phyloP scores from a whole-genome alignment of 2,888 invertebrate species.

The Drosophila cracens region DNA sequence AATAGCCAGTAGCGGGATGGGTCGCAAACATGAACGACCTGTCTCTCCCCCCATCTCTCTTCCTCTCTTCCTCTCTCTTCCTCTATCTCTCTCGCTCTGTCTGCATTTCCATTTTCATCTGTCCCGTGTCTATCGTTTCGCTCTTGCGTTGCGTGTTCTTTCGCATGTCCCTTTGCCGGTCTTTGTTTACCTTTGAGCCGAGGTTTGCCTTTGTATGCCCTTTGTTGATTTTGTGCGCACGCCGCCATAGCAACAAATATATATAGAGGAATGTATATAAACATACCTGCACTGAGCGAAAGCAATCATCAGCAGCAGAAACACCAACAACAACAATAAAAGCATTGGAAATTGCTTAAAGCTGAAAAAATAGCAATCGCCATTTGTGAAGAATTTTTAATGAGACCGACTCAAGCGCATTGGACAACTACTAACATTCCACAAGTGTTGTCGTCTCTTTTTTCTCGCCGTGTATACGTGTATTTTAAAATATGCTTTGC shows the following conservation, averaged over 20 bases:
- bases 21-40: conserved; percentile 11
- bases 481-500: conserved; percentile 56
- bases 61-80: neutral
- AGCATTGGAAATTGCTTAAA: neutral
- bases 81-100: neutral
- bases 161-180: conserved; percentile 68
- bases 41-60: neutral
- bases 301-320: conserved; percentile 1
- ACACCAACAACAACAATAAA: neutral
- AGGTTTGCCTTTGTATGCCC: conserved; percentile 57
- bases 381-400: neutral
- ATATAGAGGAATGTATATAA: conserved; percentile 15
- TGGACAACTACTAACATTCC: neutral
- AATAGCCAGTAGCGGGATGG: conserved; percentile 56
- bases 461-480: conserved; percentile 33
- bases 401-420: neutral
- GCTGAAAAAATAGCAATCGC: neutral
- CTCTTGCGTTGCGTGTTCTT: conserved; percentile 2
- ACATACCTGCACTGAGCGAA: conserved; percentile 42
- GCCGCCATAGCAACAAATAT: conserved; percentile 41
- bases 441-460: neutral
- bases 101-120: neutral
- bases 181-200: conserved; percentile 72
- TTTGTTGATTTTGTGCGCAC: conserved; percentile 75
- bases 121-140: neutral